A percentile compares a stretch with the other conserved stretches of the same genome.
phyloP scores from a whole-genome alignment of 2,113 vertebrate species.

The Sebastes fasciatus region DNA sequence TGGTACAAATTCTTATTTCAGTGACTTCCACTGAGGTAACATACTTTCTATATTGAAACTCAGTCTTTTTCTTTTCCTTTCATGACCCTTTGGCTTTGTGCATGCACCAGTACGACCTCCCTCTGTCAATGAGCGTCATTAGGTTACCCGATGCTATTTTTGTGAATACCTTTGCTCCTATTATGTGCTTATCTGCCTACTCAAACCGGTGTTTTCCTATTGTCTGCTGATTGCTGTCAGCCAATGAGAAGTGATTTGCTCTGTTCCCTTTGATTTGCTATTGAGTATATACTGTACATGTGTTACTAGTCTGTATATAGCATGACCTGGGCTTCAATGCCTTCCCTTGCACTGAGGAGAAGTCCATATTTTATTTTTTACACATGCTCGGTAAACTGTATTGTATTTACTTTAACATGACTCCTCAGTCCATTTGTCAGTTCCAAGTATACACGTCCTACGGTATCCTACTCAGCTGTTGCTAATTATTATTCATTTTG shows the following conservation, averaged over 20 bases:
- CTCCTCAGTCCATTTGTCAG: background rate
- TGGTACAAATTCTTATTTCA: too few relatives aligned
- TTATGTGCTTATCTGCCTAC: background rate
- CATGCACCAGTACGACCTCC: background rate
- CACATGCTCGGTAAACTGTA: background rate
- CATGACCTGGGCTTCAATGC: background rate
- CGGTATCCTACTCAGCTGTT: background rate
- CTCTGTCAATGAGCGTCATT: background rate
- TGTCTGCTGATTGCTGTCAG: background rate
- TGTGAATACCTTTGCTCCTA: background rate
- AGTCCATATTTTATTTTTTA: background rate
- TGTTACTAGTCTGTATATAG: background rate
- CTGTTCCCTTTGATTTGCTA: background rate
- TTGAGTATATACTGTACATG: background rate
- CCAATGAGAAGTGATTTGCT: background rate
- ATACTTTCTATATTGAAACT: background rate
- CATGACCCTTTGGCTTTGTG: background rate
- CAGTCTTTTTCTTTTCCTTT: background rate
- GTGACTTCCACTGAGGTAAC: too few relatives aligned
- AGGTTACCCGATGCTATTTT: background rate
- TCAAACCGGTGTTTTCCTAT: background rate
- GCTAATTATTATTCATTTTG: too few relatives aligned
- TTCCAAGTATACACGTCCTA: background rate
- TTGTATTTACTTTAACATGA: background rate
- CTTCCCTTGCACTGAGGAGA: background rate